phyloP scores from a whole-genome alignment of 2,113 vertebrate species.

The Ceratotherium simum region DNA sequence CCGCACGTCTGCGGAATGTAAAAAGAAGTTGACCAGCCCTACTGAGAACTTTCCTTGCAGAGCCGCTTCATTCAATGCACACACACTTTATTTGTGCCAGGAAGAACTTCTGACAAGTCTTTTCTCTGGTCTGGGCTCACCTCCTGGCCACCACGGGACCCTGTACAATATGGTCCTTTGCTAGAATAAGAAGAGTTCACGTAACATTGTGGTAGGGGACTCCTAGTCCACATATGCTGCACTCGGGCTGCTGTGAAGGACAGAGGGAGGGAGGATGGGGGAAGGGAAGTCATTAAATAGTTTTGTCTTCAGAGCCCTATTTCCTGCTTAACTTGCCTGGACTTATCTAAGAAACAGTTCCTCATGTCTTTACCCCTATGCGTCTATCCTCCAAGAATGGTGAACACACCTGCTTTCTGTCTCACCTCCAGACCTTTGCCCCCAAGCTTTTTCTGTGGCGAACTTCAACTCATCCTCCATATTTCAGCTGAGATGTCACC shows the following conservation, averaged over 20 bases:
- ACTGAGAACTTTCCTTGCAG: background rate
- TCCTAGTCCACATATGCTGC: too few relatives aligned
- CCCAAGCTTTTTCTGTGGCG: background rate
- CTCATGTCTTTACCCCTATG: background rate
- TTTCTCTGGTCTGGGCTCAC: background rate
- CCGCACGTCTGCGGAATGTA: too few relatives aligned
- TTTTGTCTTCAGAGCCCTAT: background rate
- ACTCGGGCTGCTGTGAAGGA: background rate
- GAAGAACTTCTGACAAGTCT: background rate
- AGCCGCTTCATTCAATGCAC: background rate
- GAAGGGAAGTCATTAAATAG: background rate
- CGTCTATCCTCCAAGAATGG: background rate
- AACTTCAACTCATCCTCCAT: background rate
- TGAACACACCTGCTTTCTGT: background rate
- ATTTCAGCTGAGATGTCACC: background rate
- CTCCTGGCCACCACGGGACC: background rate
- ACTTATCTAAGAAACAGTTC: background rate
- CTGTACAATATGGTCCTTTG: background rate
- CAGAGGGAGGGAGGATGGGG: background rate
- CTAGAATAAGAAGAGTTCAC: background rate
- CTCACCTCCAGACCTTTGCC: background rate
- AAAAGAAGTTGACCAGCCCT: background rate
- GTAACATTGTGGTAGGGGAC: too few relatives aligned
- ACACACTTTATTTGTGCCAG: background rate
- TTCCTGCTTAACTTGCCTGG: background rate